Evolutionary conservation across 2,888 invertebrate species (phyloP).

Genomic region (Hydroisotoma schaefferi): DNA sequence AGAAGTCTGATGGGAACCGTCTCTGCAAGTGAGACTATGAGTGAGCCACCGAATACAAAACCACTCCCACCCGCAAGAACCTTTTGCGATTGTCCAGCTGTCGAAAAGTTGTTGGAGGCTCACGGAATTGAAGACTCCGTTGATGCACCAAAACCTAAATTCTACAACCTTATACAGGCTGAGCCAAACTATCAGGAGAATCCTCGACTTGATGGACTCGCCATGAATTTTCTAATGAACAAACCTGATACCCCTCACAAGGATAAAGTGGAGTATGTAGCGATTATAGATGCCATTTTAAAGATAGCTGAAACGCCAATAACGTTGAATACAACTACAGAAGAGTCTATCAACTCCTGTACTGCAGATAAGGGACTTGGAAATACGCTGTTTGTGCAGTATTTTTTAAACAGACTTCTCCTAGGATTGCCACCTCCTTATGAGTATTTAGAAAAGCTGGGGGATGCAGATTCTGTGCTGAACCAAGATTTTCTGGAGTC

Average conservation of each 20-base stretch:
- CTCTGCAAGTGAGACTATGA: slow-evolving; percentile 26
- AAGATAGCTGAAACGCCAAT: slow-evolving; percentile 65
- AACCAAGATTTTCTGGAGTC: slow-evolving; percentile 19
- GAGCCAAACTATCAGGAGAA: slow-evolving; percentile 74
- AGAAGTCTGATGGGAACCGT: neutral
- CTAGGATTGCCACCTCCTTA: slow-evolving; percentile 47
- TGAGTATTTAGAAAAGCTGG: slow-evolving; percentile 36
- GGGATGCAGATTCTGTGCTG: slow-evolving; percentile 11
- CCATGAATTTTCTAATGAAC: slow-evolving; percentile 80
- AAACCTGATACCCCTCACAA: slow-evolving; percentile 64
- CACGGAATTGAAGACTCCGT: slow-evolving; percentile 18
- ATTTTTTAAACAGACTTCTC: slow-evolving; percentile 44
- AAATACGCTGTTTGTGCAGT: slow-evolving; percentile 50
- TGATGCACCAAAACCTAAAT: slow-evolving; percentile 75
- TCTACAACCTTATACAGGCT: slow-evolving; percentile 80
- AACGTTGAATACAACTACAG: neutral
- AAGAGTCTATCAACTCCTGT: neutral
- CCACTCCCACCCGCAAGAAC: slow-evolving; percentile 43
- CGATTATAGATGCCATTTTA: slow-evolving; percentile 79
- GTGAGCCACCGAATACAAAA: slow-evolving; percentile 39
- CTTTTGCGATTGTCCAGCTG: slow-evolving; percentile 44
- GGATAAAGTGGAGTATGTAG: slow-evolving; percentile 74
- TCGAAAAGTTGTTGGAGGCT: slow-evolving; percentile 20
- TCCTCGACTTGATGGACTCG: slow-evolving; percentile 76
- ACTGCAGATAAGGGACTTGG: slow-evolving; percentile 28